These are phyloP conservation scores for Physeter macrocephalus DNA, from an alignment of 2,113 vertebrate genomes.

Conservation along the genomic window DNA sequence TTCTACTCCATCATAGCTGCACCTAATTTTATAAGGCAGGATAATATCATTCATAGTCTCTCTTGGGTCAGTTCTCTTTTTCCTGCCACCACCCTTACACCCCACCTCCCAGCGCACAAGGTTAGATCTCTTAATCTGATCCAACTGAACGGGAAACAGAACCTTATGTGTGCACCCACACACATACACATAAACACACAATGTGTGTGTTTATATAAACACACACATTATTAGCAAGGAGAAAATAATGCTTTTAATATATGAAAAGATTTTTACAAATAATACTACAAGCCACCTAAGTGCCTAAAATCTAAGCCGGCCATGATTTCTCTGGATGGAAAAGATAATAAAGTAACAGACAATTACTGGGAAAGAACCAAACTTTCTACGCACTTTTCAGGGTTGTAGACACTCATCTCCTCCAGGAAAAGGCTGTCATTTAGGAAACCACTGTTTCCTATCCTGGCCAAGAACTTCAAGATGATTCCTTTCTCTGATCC, in stretches of 20 bases:
- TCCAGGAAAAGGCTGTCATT: slow-evolving; percentile 98
- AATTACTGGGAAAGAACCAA: slow-evolving; percentile 53
- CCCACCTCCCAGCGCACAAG: background rate
- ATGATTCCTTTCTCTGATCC: slow-evolving; percentile 98
- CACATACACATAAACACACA: background rate
- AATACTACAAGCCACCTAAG: background rate
- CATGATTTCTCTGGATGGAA: background rate
- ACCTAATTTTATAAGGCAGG: slow-evolving; percentile 78
- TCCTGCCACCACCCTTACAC: too few species aligned
- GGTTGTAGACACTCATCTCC: slow-evolving; percentile 96
- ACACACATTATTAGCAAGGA: background rate
- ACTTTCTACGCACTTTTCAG: slow-evolving; percentile 89
- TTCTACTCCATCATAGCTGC: slow-evolving; percentile 93
- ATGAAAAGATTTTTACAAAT: background rate
- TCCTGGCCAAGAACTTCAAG: slow-evolving; percentile 96
- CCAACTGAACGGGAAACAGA: background rate
- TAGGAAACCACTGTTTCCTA: slow-evolving; percentile 90
- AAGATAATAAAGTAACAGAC: background rate
- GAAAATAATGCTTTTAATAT: background rate
- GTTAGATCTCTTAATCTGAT: background rate
- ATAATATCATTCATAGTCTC: background rate
- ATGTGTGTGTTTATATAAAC: background rate
- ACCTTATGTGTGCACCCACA: accelerated
- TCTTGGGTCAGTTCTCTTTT: background rate
- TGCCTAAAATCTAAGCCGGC: slow-evolving; percentile 43